These are phyloP conservation scores for Drosophila nigritarsus DNA, from an alignment of 2,888 invertebrate species.

Conservation along the genomic window DNA sequence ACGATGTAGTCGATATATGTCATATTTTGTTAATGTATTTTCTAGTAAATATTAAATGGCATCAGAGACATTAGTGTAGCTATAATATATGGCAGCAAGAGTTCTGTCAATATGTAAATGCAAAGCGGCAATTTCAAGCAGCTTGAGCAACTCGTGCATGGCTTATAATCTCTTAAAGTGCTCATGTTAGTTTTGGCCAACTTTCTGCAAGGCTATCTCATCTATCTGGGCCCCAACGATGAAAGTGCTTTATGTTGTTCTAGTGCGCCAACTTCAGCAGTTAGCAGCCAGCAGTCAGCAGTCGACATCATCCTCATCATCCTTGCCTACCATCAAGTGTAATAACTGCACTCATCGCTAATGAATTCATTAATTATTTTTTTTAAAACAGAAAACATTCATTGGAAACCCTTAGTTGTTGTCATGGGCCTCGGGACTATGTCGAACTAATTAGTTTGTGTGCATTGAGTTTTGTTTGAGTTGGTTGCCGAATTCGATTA, in stretches of 20 bases:
- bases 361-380: slow-evolving; percentile 77
- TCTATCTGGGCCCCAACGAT: slow-evolving; percentile 23
- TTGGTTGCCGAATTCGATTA: slow-evolving; percentile 56
- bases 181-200: slow-evolving; percentile 42
- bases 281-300: slow-evolving; percentile 1
- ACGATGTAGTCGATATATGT: background rate
- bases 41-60: background rate
- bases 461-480: slow-evolving; percentile 34
- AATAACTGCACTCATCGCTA: slow-evolving; percentile 74
- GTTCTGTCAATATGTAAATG: slow-evolving; percentile 4
- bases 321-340: slow-evolving; percentile 48
- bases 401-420: slow-evolving; percentile 13
- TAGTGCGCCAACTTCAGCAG: slow-evolving; percentile 29
- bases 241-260: slow-evolving; percentile 42
- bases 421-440: slow-evolving; percentile 12
- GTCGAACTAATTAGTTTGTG: slow-evolving; percentile 69
- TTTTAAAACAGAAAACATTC: slow-evolving; percentile 40
- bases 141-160: slow-evolving; percentile 24
- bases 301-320: background rate
- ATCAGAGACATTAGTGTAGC: background rate
- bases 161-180: slow-evolving; percentile 38
- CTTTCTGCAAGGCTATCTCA: slow-evolving; percentile 21
- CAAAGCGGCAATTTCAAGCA: slow-evolving; percentile 1
- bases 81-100: background rate
- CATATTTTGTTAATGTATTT: background rate